These are phyloP conservation scores for Euzetes globulus DNA, from an alignment of 2,888 invertebrate species.

Conservation along the genomic window DNA sequence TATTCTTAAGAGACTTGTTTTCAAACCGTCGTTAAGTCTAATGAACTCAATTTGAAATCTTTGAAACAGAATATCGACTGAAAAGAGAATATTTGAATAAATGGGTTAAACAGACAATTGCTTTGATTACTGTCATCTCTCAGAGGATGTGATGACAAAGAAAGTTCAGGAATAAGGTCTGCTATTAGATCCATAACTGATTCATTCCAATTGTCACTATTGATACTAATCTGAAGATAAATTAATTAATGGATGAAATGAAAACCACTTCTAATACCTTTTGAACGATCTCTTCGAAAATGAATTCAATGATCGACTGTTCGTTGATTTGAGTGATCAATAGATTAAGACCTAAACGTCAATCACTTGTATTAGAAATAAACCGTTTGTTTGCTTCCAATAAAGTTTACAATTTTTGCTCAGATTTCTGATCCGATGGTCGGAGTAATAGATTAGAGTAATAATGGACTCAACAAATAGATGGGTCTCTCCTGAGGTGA, in stretches of 20 bases:
- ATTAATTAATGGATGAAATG: not conserved
- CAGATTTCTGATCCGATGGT: not conserved
- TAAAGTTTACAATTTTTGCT: constrained; percentile 11
- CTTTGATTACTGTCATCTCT: not conserved
- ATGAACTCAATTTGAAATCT: not conserved
- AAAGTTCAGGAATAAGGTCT: not conserved
- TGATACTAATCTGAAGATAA: not conserved
- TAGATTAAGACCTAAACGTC: not conserved
- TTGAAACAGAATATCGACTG: not conserved
- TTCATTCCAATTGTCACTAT: not conserved
- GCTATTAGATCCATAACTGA: not conserved
- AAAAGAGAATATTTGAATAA: not conserved
- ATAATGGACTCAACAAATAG: not conserved
- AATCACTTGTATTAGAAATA: not conserved
- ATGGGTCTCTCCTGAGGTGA: not conserved
- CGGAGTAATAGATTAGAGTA: too few species aligned
- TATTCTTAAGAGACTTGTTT: not conserved
- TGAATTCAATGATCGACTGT: not conserved
- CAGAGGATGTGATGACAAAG: not conserved
- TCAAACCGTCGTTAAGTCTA: not conserved
- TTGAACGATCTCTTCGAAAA: not conserved
- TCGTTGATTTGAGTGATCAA: not conserved
- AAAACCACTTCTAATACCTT: not conserved
- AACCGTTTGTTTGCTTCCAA: not conserved
- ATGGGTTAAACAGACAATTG: not conserved